Evolutionary conservation across 2,797 vertebrate species (phyloP).

Genomic region (Pipistrellus nathusii): DNA sequence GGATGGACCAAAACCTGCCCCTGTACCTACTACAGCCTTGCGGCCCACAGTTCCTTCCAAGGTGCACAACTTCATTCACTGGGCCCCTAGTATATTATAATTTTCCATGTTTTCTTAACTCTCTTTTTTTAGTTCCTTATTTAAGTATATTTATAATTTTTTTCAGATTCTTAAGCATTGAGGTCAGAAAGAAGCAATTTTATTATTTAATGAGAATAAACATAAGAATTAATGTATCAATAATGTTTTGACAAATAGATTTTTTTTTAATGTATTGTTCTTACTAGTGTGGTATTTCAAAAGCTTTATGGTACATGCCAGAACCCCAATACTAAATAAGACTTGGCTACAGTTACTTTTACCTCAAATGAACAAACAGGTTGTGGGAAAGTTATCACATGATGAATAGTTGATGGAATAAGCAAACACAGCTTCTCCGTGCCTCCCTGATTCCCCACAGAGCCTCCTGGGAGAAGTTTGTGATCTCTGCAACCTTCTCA

Average conservation of each 20-base stretch:
- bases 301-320: neutral
- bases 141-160: constrained; percentile 28
- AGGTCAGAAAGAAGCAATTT: constrained; percentile 7
- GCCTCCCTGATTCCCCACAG: neutral
- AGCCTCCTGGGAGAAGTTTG: neutral
- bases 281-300: constrained; percentile 31
- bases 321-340: neutral
- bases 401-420: neutral
- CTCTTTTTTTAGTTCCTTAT: neutral
- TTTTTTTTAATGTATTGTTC: neutral
- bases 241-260: neutral
- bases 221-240: neutral
- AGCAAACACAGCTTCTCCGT: neutral
- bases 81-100: neutral
- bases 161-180: constrained; percentile 4
- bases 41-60: too few species aligned
- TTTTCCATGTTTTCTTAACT: constrained; percentile 39
- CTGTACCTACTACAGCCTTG: too few species aligned
- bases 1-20: too few species aligned
- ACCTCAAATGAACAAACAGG: neutral
- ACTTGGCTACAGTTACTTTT: neutral
- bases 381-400: neutral
- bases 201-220: constrained; percentile 3
- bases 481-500: neutral
- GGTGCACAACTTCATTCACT: too few species aligned